phyloP scores from a whole-genome alignment of 2,113 vertebrate genomes.

The Mionectes macconnelli region DNA sequence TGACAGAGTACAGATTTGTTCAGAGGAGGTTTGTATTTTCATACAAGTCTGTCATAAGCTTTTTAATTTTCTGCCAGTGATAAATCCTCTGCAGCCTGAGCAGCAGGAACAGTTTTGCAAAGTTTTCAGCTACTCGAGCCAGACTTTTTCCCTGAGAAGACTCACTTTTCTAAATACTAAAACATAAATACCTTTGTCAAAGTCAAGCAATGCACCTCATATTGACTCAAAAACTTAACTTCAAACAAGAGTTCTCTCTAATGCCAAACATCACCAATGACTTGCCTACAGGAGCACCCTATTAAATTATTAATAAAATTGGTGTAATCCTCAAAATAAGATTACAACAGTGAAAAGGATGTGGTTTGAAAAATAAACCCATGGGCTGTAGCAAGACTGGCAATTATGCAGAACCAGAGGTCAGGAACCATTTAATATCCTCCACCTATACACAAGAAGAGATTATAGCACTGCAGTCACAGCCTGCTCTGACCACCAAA shows the following conservation, averaged over 20 bases:
- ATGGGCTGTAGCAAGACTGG: neutral
- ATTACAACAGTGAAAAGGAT: neutral
- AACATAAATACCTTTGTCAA: neutral
- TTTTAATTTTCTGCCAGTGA: neutral
- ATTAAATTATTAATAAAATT: conserved; percentile 1
- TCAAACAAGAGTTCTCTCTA: neutral
- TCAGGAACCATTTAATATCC: neutral
- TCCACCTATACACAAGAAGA: neutral
- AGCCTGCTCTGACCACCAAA: neutral
- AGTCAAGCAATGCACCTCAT: neutral
- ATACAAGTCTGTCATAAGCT: neutral
- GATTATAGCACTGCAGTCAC: neutral
- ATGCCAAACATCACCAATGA: neutral
- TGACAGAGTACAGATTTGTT: neutral
- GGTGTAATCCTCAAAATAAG: neutral
- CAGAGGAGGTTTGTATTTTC: neutral
- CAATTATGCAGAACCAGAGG: neutral
- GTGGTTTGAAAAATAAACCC: neutral
- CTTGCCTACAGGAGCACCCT: neutral
- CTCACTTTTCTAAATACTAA: neutral
- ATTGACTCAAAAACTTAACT: neutral
- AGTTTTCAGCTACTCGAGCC: neutral
- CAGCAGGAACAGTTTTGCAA: neutral
- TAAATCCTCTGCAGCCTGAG: neutral
- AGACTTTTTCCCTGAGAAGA: neutral